Evolutionary conservation across 1,140 invertebrate species (phyloP).

Genomic region (Chionoecetes opilio): DNA sequence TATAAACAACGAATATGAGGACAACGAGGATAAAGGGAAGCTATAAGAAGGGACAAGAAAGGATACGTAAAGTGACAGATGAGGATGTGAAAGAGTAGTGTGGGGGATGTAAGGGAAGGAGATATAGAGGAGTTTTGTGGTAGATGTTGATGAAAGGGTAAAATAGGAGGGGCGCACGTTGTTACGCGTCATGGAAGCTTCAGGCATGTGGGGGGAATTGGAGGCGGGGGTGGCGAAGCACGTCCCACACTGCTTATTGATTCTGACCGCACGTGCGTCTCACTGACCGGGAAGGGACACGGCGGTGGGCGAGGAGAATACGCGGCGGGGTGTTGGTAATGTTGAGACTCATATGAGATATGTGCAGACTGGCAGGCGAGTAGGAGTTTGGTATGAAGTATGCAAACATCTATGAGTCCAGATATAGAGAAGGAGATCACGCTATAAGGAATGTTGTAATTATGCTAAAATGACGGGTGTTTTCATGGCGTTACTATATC

Average conservation of each 20-base stretch:
- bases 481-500: too few relatives aligned
- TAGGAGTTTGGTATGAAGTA: background rate
- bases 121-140: too few relatives aligned
- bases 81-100: background rate
- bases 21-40: background rate
- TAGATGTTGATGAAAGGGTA: background rate
- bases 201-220: background rate
- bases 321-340: background rate
- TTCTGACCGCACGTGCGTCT: background rate
- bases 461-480: too few relatives aligned
- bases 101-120: too few relatives aligned
- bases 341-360: background rate
- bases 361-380: background rate
- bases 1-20: too few relatives aligned
- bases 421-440: too few relatives aligned
- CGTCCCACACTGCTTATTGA: conserved; percentile 14
- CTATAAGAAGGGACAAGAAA: background rate
- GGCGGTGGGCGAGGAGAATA: background rate
- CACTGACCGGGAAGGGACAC: background rate
- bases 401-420: too few relatives aligned
- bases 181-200: background rate
- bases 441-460: too few relatives aligned
- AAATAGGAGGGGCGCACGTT: background rate
- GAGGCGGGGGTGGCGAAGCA: background rate
- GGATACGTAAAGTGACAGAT: background rate